Evolutionary conservation across 2,113 vertebrate species (phyloP).

Genomic region (Rafetus swinhoei): DNA sequence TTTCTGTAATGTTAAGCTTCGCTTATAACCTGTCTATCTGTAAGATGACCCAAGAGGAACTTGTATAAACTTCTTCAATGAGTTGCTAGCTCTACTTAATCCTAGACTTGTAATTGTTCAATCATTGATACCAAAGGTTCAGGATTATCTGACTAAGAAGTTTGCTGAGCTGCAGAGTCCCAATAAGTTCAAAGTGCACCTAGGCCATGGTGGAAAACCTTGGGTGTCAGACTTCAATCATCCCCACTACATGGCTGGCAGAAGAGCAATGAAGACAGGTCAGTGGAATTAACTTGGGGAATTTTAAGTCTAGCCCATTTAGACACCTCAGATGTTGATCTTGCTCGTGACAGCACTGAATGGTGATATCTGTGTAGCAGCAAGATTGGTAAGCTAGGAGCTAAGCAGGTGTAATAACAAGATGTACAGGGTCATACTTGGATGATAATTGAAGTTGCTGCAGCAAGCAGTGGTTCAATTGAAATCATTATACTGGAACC

Average conservation of each 20-base stretch:
- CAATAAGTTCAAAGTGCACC: slow-evolving; percentile 89
- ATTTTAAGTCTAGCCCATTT: neutral
- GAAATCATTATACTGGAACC: rapidly evolving
- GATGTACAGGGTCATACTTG: neutral
- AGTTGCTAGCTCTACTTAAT: neutral
- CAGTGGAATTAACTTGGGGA: neutral
- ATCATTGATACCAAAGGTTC: slow-evolving; percentile 79
- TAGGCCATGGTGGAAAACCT: slow-evolving; percentile 92
- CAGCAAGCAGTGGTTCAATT: neutral
- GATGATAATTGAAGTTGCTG: neutral
- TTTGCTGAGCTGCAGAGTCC: slow-evolving; percentile 89
- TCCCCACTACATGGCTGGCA: slow-evolving; percentile 94
- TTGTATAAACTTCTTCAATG: neutral
- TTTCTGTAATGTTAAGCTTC: neutral
- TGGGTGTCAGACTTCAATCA: slow-evolving; percentile 98
- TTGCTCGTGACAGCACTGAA: neutral
- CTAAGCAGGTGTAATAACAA: neutral
- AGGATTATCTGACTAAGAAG: slow-evolving; percentile 83
- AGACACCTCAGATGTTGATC: neutral
- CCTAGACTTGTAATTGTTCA: neutral
- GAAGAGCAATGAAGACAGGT: slow-evolving; percentile 95
- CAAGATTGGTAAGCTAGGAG: neutral
- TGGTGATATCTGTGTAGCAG: neutral
- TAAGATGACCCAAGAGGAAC: neutral
- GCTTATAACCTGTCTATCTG: neutral